Conservation (phyloP, 2,888 invertebrate genomes). For the Cordylochernes scorpioides region DNA sequence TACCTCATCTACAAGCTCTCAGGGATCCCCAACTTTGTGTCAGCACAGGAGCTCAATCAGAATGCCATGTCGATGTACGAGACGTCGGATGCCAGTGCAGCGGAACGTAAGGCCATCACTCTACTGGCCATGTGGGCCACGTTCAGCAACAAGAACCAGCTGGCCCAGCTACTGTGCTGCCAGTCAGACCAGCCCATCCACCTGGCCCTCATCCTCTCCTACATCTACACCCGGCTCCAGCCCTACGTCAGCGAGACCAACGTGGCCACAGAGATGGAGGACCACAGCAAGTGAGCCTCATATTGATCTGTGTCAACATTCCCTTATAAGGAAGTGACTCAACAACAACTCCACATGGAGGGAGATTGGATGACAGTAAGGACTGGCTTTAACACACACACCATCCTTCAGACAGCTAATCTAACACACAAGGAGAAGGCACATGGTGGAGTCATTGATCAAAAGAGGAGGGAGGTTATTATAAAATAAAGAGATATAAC, state of each 20-base stretch:
- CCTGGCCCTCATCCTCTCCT: slow-evolving; percentile 19
- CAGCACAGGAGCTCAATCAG: slow-evolving; percentile 17
- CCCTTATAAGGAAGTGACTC: no score
- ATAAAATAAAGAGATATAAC: no score
- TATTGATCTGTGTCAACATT: no score
- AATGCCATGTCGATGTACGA: slow-evolving; percentile 15
- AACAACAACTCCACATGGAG: no score
- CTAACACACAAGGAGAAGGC: no score
- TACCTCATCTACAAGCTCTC: slow-evolving; percentile 10
- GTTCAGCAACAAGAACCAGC: slow-evolving; percentile 18
- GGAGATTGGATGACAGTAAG: no score
- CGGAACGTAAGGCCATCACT: slow-evolving; percentile 17
- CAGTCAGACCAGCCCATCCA: slow-evolving; percentile 21
- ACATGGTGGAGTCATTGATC: no score
- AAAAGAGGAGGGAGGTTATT: no score
- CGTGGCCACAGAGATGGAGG: slow-evolving; percentile 16
- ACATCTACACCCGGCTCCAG: slow-evolving; percentile 18
- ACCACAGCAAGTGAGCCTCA: slow-evolving; percentile 11
- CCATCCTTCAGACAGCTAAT: no score
- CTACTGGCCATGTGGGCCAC: slow-evolving; percentile 20
- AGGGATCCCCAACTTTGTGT: slow-evolving; percentile 9
- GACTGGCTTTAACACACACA: no score
- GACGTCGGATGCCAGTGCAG: slow-evolving; percentile 3
- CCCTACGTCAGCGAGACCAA: slow-evolving; percentile 18
- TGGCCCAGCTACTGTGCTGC: slow-evolving; percentile 20